These are phyloP conservation scores for Cinara cedri DNA, from an alignment of 2,888 invertebrate species.

Conservation along the genomic window DNA sequence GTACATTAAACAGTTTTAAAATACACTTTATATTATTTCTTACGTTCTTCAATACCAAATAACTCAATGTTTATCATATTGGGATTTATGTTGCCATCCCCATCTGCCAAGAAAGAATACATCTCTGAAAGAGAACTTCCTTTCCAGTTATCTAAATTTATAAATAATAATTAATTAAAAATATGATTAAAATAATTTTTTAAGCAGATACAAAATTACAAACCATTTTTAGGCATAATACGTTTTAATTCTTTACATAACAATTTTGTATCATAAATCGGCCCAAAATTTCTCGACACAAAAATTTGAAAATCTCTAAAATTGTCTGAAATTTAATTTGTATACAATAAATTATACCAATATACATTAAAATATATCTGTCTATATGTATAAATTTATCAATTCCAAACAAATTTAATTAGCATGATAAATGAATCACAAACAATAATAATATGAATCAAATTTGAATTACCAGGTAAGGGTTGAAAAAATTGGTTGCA, in stretches of 20 bases:
- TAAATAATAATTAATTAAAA: constrained; percentile 5
- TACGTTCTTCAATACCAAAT: constrained; percentile 28
- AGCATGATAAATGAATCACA: background rate
- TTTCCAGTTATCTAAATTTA: constrained; percentile 14
- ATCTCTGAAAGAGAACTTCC: constrained; percentile 39
- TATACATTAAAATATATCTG: too few relatives aligned
- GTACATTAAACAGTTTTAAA: background rate
- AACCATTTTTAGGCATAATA: constrained; percentile 28
- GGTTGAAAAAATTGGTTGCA: constrained; percentile 75
- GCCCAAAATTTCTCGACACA: constrained; percentile 29
- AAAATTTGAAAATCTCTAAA: constrained; percentile 38
- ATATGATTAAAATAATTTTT: background rate
- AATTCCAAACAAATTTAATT: background rate
- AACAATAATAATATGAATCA: background rate
- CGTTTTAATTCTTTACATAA: constrained; percentile 34
- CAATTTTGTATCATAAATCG: constrained; percentile 51
- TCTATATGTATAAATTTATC: background rate
- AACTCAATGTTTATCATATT: background rate
- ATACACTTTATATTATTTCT: background rate
- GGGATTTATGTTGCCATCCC: constrained; percentile 9
- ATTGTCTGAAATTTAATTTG: constrained; percentile 24
- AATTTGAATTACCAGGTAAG: constrained; percentile 67
- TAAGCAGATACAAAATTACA: background rate
- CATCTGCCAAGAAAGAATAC: constrained; percentile 37
- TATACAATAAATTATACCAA: too few relatives aligned